A percentile compares a stretch with the other conserved stretches of the same genome.
These are phyloP conservation scores for Podarcis cretensis DNA, from an alignment of 2,113 vertebrate genomes.

Conservation along the genomic window DNA sequence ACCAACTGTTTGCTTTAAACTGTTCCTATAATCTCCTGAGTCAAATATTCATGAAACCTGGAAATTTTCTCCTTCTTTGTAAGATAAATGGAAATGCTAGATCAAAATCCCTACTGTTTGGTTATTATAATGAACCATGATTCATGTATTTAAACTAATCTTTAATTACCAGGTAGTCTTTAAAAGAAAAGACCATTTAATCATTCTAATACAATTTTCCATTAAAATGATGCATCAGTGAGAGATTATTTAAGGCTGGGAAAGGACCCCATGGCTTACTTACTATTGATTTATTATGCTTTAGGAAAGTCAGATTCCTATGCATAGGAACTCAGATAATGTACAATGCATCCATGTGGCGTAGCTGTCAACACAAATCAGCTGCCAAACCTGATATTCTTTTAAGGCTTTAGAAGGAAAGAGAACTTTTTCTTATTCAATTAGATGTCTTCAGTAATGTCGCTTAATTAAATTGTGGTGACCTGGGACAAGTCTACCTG, in stretches of 20 bases:
- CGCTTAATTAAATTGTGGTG: too few species aligned
- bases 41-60: slow-evolving; percentile 34
- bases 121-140: not conserved
- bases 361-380: not conserved
- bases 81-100: slow-evolving; percentile 12
- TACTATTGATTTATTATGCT: slow-evolving; percentile 10
- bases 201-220: slow-evolving; percentile 5
- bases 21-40: slow-evolving; percentile 29
- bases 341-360: not conserved
- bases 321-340: not conserved
- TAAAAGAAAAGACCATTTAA: slow-evolving; percentile 10
- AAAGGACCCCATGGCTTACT: not conserved
- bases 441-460: too few species aligned
- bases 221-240: slow-evolving; percentile 14
- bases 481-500: too few species aligned
- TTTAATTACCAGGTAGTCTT: slow-evolving; percentile 34
- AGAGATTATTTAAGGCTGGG: slow-evolving; percentile 17
- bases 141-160: slow-evolving; percentile 27
- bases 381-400: not conserved
- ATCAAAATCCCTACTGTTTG: slow-evolving; percentile 25
- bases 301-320: not conserved
- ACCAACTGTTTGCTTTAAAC: slow-evolving; percentile 14
- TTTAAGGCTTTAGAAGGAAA: not conserved
- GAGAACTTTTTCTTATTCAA: not conserved
- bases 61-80: slow-evolving; percentile 23